These are phyloP conservation scores for Diorhabda sublineata DNA, from an alignment of 1,140 invertebrate genomes.

Conservation along the genomic window DNA sequence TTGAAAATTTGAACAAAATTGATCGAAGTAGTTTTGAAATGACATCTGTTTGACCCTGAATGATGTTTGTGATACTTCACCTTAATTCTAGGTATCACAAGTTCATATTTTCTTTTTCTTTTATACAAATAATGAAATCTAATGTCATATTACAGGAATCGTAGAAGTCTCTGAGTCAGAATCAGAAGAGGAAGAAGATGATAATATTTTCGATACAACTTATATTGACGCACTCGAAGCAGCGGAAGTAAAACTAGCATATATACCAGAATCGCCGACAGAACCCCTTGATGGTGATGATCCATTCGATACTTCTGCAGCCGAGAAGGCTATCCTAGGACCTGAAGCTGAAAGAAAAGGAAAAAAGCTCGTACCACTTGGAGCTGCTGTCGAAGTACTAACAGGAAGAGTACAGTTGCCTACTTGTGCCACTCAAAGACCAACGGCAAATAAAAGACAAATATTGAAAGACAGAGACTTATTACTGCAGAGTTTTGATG, in stretches of 20 bases:
- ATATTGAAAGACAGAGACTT: slow-evolving; percentile 60
- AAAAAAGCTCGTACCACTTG: slow-evolving; percentile 75
- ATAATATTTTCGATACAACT: slow-evolving; percentile 83
- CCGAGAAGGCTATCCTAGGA: slow-evolving; percentile 77
- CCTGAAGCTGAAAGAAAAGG: slow-evolving; percentile 69
- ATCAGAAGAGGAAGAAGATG: slow-evolving; percentile 68
- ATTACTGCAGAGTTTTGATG: slow-evolving; percentile 63
- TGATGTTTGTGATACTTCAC: no score
- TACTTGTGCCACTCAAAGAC: slow-evolving; percentile 54
- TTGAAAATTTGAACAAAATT: no score
- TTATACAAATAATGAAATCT: no score
- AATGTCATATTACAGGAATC: slow-evolving; percentile 30
- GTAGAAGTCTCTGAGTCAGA: slow-evolving; percentile 60
- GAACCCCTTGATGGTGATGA: slow-evolving; percentile 67
- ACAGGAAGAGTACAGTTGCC: slow-evolving; percentile 71
- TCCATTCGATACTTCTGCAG: slow-evolving; percentile 83
- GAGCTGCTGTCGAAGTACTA: slow-evolving; percentile 78
- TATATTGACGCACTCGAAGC: slow-evolving; percentile 80
- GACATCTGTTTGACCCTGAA: no score
- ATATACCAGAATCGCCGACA: slow-evolving; percentile 70
- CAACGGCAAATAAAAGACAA: slow-evolving; percentile 49
- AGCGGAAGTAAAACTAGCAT: slow-evolving; percentile 80
- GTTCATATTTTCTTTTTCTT: no score
- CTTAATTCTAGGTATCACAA: no score
- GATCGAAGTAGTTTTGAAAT: no score